Base-by-base conservation (phyloP, 2,888 invertebrate species). In the Perizoma affinitatum region DNA sequence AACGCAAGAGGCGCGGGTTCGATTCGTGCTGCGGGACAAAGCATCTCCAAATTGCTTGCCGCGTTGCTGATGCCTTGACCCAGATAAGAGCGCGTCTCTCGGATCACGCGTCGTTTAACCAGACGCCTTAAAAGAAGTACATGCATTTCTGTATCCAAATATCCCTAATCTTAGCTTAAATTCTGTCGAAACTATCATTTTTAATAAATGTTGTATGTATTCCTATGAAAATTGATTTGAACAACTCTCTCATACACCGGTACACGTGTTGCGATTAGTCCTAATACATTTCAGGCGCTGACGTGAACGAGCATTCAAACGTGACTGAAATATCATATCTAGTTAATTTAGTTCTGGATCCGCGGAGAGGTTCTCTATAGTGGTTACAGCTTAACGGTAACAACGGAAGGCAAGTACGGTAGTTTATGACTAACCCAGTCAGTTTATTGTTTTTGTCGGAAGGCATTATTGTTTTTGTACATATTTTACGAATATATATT, bases 311-410 rank as follows among this genome's bases (percentile, higher is more conserved):
- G 70, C 70, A 70, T 71, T 67, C 67, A 66, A 47, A 66, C 73
- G 73, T 73, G 72, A 71, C 71, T 67, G 58, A 67, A 73, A 73
- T 74, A 64, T 73, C 66, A 71, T 69, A 72, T 68, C 65, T 60
- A 69, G 66, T 68, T 70, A 70, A 70, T 70, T 68, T 61, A 61
- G 61, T 67, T 67, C 45, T 48, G 44, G 52, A 54, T 58, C 44
- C 11, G 58, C 49, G 22, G 22, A 38, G 61, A 60, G 61, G 51
- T 61, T 61, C 44, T 34, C 49, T 56, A 61, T 55, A 48, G 36
- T 5, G 38, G 54, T 52, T 43, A 57, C 55, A 33, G 43, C 50
- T 63, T 62, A 63, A 42, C 40, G 46, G 46, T 9, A 47, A 54
- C 46, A 46, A 40, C 46, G 35, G 35, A 40, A 43, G 35, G 40